Conservation (phyloP, 2,888 invertebrate species). For the Drosophila quinaria region DNA sequence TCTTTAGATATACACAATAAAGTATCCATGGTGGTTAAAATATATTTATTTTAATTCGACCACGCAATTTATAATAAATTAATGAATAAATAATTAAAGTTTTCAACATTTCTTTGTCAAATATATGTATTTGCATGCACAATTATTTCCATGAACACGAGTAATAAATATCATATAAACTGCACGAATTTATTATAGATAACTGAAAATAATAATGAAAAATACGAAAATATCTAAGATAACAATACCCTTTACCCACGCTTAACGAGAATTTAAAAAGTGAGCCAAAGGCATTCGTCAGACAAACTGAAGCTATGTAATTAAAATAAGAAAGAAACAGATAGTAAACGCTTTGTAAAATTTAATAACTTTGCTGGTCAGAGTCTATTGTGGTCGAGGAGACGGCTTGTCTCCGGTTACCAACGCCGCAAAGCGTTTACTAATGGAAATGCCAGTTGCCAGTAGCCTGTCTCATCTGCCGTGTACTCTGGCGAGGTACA, state of each 20-base stretch:
- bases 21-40: not conserved
- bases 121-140: not conserved
- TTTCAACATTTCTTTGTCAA: not conserved
- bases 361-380: conserved; percentile 41
- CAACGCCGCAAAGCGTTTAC: conserved; percentile 14
- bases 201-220: not conserved
- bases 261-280: conserved; percentile 40
- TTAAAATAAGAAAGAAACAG: conserved; percentile 1
- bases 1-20: not conserved
- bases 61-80: not conserved
- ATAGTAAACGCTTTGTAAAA: conserved; percentile 29
- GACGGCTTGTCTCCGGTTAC: conserved; percentile 39
- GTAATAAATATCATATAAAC: conserved; percentile 6
- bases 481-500: conserved; percentile 30
- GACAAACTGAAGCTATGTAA: conserved; percentile 16
- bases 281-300: conserved; percentile 17
- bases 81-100: not conserved
- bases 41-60: not conserved
- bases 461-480: conserved; percentile 18
- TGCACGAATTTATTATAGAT: not conserved
- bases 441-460: conserved; percentile 45
- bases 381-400: conserved; percentile 51
- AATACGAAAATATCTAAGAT: conserved; percentile 15
- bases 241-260: conserved; percentile 69
- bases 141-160: not conserved